phyloP scores from a whole-genome alignment of 2,888 invertebrate genomes.

The Drosophila anomalipes region DNA sequence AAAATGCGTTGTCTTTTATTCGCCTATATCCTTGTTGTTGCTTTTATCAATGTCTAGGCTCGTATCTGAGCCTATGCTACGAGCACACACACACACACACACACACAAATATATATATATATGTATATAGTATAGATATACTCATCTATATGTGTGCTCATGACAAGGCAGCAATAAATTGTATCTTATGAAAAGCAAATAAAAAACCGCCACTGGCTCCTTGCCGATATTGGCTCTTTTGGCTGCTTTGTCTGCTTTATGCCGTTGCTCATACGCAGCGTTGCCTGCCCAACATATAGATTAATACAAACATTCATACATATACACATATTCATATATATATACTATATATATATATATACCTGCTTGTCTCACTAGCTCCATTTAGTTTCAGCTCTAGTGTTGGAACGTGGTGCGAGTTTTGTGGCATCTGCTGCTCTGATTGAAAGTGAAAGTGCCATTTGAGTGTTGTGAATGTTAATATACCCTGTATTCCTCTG shows the following conservation, averaged over 20 bases:
- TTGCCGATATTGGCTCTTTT: constrained; percentile 16
- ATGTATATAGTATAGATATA: constrained; percentile 8
- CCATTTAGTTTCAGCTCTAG: constrained; percentile 10
- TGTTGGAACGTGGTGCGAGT: constrained; percentile 18
- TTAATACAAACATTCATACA: not conserved
- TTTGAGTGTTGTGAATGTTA: not conserved
- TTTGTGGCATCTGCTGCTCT: not conserved
- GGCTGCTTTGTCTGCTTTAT: not conserved
- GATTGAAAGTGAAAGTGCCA: not conserved
- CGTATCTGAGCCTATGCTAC: constrained; percentile 39
- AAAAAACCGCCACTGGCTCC: constrained; percentile 48
- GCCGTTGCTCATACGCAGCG: constrained; percentile 46
- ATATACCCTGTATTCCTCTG: not conserved
- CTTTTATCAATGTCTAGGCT: constrained; percentile 38
- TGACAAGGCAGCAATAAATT: constrained; percentile 78
- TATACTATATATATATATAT: not conserved
- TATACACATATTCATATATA: not conserved
- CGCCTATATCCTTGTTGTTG: constrained; percentile 29
- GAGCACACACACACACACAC: constrained; percentile 9
- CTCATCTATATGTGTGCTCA: constrained; percentile 41
- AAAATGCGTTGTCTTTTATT: constrained; percentile 50
- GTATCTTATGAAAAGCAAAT: constrained; percentile 77
- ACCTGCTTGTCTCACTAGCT: not conserved
- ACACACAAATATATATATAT: not conserved
- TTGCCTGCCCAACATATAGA: constrained; percentile 21